Base-by-base conservation (phyloP, 2,113 vertebrate species). In the Hiodon tergisus region DNA sequence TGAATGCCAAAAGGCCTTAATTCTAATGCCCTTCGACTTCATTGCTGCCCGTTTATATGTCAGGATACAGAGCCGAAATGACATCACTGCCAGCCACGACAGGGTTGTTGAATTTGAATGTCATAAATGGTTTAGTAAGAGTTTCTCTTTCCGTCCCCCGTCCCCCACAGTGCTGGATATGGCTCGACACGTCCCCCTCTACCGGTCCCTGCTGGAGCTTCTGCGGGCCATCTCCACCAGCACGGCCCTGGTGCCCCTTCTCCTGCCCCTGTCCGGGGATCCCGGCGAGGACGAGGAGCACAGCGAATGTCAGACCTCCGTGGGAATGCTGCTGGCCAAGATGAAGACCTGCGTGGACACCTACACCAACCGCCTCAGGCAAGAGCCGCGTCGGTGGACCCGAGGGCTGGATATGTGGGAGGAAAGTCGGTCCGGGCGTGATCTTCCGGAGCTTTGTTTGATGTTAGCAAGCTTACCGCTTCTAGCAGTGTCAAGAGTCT, bases 331-430 rank as follows among this genome's bases (percentile, higher is more conserved):
- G 77, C 80, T 99, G 84, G 97, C 97, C 81, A 98, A 98, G 89
- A 99, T 99, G 97, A 99, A 99, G 89, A 98, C 95, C 3, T 99
- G 97, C 69, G 97, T 99, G 17, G 96, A 99, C 84, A 99, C 97
- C 2, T 99, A 99, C 65, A 99, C 96, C 81, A 99, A 96, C 84
- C 91, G 97, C 62, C 91, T 99, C 88, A 97, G 97, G 97, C 95
- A 16, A 62, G 78, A 3, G 4, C 4, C 48, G 2, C 50, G 31
- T 31, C 31, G 31, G 31, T 1, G 31, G 31, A 2, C 31, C 31
- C 31, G 31, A 31, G 31, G 31, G 31, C 31, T 31, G 31, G 31
- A 31, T 31, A 31, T 31, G 31, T 31, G 31, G 31, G 31, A 31
- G 31, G 31, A 57, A 14, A 31, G 31, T 31, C 31, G 2, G 31